Conservation (phyloP, 2,797 vertebrate species). For the Siniperca obscura region DNA sequence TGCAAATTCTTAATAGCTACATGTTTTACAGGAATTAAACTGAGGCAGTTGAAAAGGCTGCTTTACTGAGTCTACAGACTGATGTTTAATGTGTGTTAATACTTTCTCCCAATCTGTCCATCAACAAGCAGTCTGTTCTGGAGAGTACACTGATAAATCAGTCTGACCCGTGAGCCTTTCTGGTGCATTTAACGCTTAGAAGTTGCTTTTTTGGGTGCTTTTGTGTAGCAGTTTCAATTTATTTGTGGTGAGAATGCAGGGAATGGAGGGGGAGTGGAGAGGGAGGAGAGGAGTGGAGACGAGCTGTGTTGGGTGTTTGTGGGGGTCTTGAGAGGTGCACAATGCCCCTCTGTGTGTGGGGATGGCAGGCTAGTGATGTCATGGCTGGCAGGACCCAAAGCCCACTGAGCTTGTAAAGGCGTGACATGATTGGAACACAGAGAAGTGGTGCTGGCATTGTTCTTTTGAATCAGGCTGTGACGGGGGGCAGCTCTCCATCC, state of each 20-base stretch:
- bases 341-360: conserved; percentile 60
- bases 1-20: neutral
- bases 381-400: conserved; percentile 64
- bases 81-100: conserved; percentile 20
- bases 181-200: conserved; percentile 1
- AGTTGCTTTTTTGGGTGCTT: conserved; percentile 30
- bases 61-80: neutral
- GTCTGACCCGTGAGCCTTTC: neutral
- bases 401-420: conserved; percentile 61
- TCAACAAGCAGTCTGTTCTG: conserved; percentile 23
- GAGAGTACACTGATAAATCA: neutral
- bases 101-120: conserved; percentile 1
- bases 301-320: conserved; percentile 43
- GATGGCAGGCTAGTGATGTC: conserved; percentile 71
- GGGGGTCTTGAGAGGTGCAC: conserved; percentile 21
- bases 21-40: conserved; percentile 12
- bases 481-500: conserved; percentile 25
- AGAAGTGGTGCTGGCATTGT: conserved; percentile 65
- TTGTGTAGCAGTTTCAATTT: conserved; percentile 37
- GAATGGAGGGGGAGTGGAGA: conserved; percentile 7
- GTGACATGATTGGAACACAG: conserved; percentile 63
- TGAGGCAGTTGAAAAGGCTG: neutral
- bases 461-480: conserved; percentile 63
- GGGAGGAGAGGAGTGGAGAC: conserved; percentile 27
- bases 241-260: conserved; percentile 24